Evolutionary conservation across 2,797 vertebrate genomes (phyloP).

Genomic region (Eutrigla gurnardus): DNA sequence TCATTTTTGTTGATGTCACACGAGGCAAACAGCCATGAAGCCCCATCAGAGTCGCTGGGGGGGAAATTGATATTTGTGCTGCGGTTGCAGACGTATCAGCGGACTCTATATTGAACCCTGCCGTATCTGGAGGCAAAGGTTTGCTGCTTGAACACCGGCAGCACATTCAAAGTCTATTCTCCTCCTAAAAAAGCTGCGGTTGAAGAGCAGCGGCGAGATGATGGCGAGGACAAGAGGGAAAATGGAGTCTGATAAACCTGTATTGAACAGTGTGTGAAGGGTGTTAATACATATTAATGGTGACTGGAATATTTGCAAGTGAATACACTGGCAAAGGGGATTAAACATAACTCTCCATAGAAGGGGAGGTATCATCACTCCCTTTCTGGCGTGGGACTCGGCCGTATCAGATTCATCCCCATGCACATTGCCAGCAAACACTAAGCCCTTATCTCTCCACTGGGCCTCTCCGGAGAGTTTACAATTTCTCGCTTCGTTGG

Average conservation of each 20-base stretch:
- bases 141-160: constrained; percentile 60
- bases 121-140: constrained; percentile 41
- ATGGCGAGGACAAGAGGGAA: constrained; percentile 69
- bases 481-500: constrained; percentile 99
- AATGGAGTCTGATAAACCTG: constrained; percentile 82
- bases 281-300: constrained; percentile 90
- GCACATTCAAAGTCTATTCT: constrained; percentile 62
- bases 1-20: neutral
- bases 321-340: constrained; percentile 88
- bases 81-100: neutral
- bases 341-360: constrained; percentile 87
- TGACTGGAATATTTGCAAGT: constrained; percentile 88
- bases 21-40: neutral
- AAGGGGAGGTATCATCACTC: constrained; percentile 86
- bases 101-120: constrained; percentile 20
- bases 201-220: constrained; percentile 68
- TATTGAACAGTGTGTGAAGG: constrained; percentile 84
- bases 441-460: constrained; percentile 98
- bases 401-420: constrained; percentile 96
- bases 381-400: constrained; percentile 90
- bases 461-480: constrained; percentile 98
- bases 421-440: constrained; percentile 96
- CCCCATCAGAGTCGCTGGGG: neutral
- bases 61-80: constrained; percentile 21
- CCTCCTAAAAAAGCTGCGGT: constrained; percentile 58